Evolutionary conservation across 2,113 vertebrate genomes (phyloP), one percentile per base, ranked within the genome.

Genomic region (Alosa alosa): DNA sequence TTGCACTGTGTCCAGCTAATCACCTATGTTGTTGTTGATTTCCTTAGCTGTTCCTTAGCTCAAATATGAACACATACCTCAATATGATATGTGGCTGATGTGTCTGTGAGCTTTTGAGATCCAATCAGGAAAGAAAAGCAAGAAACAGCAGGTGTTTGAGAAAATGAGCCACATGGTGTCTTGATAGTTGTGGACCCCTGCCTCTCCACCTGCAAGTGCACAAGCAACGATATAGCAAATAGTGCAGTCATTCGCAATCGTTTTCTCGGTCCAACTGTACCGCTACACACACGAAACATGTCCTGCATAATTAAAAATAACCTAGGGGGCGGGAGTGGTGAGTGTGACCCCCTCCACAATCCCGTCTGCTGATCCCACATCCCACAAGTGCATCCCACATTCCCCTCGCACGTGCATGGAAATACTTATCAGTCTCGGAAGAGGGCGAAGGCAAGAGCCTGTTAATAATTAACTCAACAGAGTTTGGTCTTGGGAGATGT

Each of bases 381-480:
- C n/a, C n/a, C n/a, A n/a, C n/a, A 84, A 50, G 86, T 90, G 90
- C 90, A 85, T 47, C 45, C 64, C 36, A 82, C 86, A 84, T 87
- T 89, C 84, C 25, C 13, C 46, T 83, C 55, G 86, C 72, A 41
- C 72, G 36, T 78, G 72, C 46, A 47, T 60, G 50, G 25, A 86
- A 81, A 57, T 10, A n/a, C 78, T 84, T 86, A 72, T 83, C n/a
- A n/a, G 36, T 83, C 64, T 86, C 17, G 45, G 49, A 60, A 47
- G 52, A 41, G 13, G 68, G 17, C 25, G 49, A 60, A 36, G 52
- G 4, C 31, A 83, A 52, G 46, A 18, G 31, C 11, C 85, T 87
- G 86, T 92, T 93, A 92, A 94, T 94, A 92, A 95, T 93, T 94
- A 92, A 94, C 92, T 91, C 81, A 1, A 82, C 90, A 87, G 89